Evolutionary conservation across 1,140 invertebrate species (phyloP), one percentile per base, ranked within the genome.

Genomic region (Hyles vespertilio): DNA sequence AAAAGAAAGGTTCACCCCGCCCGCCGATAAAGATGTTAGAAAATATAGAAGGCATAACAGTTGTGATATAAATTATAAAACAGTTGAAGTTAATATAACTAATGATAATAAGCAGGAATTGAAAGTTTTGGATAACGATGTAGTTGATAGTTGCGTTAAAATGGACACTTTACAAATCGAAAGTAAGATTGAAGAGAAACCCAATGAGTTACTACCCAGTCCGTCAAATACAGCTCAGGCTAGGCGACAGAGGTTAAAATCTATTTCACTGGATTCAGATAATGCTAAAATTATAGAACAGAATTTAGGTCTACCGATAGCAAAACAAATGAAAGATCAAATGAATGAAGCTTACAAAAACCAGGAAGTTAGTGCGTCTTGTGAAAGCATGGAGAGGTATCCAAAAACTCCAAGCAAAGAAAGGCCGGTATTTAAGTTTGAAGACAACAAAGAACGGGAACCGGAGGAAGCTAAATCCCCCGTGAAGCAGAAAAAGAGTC

Each of bases 261-360:
- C 89, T n/a, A 90, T 90, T 67, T 91, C 90, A 0, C 61, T 91
- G 45, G 90, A 91, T 71, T 91, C 90, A 5, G 90, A 91, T 66
- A 89, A 90, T 67, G 90, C 90, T 12, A 89, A 87, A 71, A 89
- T 91, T 61, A 90, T 91, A 32, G 89, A 91, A 77, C 89, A 90
- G 65, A 91, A 91, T 66, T 68, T 91, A 58, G 89, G 88, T 12
- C 75, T 91, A 56, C 89, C 90, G 0, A 89, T 91, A 58, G 84
- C 85, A 7, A 89, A 90, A 58, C 86, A 90, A 68, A 76, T 90
- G 69, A 88, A 87, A 52, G 87, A 89, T 74, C 84, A 90, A 73
- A 81, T 90, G 76, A 89, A 87, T 45, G 84, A 87, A 67, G 84
- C 84, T 0, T 87, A 84, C 56, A 86, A 87, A 63, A 85, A 86